These are phyloP conservation scores for Gouania willdenowi DNA, from an alignment of 2,797 vertebrate genomes.

Conservation along the genomic window DNA sequence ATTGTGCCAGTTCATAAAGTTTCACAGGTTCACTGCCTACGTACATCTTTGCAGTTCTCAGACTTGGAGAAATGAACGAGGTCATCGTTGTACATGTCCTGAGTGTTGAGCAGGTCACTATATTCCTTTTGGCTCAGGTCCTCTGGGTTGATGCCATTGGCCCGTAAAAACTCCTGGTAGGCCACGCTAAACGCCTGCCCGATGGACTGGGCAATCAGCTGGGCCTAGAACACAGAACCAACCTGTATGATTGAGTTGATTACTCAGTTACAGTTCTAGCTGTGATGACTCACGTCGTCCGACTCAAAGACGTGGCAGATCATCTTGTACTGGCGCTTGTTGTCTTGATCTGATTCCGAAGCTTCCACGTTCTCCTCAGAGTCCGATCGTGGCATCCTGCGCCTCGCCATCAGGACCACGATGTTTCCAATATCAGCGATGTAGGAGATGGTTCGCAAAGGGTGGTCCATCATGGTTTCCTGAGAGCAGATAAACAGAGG, in stretches of 20 bases:
- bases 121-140: constrained; percentile 96
- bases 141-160: constrained; percentile 94
- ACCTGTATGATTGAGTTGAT: too few species aligned
- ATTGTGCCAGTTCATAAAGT: too few species aligned
- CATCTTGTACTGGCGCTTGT: constrained; percentile 97
- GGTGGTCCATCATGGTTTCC: constrained; percentile 98
- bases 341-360: constrained; percentile 87
- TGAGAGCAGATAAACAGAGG: neutral
- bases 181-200: constrained; percentile 95
- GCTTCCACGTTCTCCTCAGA: constrained; percentile 89
- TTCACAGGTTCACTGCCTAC: constrained; percentile 34
- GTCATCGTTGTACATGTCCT: constrained; percentile 97
- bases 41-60: constrained; percentile 97
- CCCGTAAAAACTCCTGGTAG: constrained; percentile 93
- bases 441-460: constrained; percentile 92
- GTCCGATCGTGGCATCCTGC: constrained; percentile 87
- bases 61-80: constrained; percentile 96
- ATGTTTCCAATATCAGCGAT: constrained; percentile 97
- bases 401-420: constrained; percentile 93
- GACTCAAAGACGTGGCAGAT: constrained; percentile 98
- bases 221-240: constrained; percentile 73
- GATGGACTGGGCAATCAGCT: constrained; percentile 93
- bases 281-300: constrained; percentile 84
- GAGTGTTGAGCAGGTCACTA: constrained; percentile 91
- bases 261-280: too few species aligned